Conservation (phyloP, 2,113 vertebrate species). For the Lophochroa leadbeateri region DNA sequence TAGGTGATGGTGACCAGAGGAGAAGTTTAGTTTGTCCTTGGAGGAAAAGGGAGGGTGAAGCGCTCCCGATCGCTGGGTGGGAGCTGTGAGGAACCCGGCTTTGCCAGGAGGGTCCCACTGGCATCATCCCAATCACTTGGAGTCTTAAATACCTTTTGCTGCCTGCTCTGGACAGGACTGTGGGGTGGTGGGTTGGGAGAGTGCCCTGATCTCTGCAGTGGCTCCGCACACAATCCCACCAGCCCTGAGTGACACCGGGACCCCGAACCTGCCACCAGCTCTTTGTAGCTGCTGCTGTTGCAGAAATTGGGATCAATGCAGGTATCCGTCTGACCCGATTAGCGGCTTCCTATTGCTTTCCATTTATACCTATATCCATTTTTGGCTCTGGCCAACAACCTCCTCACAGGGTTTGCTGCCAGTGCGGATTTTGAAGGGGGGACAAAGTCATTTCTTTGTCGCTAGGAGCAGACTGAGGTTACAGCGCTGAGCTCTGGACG, state of each 20-base stretch:
- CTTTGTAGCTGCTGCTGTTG: background rate
- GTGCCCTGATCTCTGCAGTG: background rate
- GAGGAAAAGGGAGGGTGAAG: background rate
- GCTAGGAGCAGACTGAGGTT: background rate
- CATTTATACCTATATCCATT: background rate
- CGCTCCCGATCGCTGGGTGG: rapidly evolving
- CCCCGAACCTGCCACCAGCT: background rate
- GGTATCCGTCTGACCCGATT: background rate
- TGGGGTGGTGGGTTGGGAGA: rapidly evolving
- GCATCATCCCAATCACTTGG: background rate
- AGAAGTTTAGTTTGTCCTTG: background rate
- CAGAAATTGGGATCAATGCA: background rate
- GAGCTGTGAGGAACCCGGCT: rapidly evolving
- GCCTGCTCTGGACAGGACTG: rapidly evolving
- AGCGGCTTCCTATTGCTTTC: constrained; percentile 8
- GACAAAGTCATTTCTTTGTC: background rate
- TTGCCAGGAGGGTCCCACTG: background rate
- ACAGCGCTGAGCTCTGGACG: background rate
- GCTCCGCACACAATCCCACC: rapidly evolving
- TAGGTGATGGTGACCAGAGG: rapidly evolving
- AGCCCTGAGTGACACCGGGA: background rate
- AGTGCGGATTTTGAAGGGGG: background rate
- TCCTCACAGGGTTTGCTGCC: constrained; percentile 9
- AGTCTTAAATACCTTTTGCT: background rate
- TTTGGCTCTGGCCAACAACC: background rate